Percentiles rank a stretch among this genome's conserved stretches.
These are phyloP conservation scores for Pedicia rivosa DNA, from an alignment of 2,888 invertebrate species.

Conservation along the genomic window DNA sequence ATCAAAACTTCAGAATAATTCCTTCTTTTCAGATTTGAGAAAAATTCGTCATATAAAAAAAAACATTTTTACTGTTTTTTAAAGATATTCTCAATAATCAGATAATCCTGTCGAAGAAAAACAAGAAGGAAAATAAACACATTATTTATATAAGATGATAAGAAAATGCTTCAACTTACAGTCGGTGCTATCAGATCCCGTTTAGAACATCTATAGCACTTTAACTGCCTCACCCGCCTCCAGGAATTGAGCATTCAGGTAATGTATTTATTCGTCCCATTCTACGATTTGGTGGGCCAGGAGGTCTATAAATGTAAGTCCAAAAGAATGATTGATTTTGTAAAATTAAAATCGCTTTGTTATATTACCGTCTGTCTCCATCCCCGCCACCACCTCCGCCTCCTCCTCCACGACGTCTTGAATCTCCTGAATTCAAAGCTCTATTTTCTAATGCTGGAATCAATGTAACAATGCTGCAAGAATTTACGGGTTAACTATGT, in stretches of 20 bases:
- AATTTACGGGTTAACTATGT: neutral
- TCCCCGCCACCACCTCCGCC: constrained; percentile 4
- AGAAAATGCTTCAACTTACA: no score
- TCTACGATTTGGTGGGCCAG: neutral
- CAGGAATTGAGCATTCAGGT: constrained; percentile 9
- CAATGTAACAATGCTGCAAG: constrained; percentile 5
- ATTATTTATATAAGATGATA: no score
- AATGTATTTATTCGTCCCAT: constrained; percentile 9
- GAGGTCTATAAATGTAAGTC: constrained; percentile 4
- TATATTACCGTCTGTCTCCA: constrained; percentile 3
- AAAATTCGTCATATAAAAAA: no score
- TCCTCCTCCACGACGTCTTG: constrained; percentile 4
- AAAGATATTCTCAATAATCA: no score
- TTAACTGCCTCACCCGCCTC: constrained; percentile 10
- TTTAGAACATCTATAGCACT: constrained; percentile 3
- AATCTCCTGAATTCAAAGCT: neutral
- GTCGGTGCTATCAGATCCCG: neutral
- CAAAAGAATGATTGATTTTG: no score
- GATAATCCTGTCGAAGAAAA: no score
- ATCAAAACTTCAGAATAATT: no score
- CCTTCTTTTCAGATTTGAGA: no score
- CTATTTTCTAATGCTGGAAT: constrained; percentile 1
- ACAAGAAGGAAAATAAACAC: no score
- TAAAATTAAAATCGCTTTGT: neutral
- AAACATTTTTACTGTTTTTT: no score